Evolutionary conservation across 2,113 vertebrate species (phyloP).

Genomic region (Tachysurus vachellii): DNA sequence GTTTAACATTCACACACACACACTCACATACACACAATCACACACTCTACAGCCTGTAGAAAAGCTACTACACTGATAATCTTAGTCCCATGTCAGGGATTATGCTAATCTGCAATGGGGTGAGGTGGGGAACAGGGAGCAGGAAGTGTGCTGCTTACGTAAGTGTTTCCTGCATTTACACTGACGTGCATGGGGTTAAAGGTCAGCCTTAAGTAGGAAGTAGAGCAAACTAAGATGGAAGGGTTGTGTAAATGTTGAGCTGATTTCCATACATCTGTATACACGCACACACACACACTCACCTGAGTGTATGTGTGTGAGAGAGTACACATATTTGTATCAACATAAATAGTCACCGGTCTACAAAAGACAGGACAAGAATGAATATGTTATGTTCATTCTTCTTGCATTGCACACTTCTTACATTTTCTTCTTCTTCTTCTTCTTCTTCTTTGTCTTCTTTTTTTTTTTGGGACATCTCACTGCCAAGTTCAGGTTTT

Average conservation of each 20-base stretch:
- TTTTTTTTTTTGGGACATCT: slow-evolving; percentile 15
- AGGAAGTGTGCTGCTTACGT: slow-evolving; percentile 40
- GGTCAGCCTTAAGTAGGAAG: not conserved
- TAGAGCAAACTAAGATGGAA: slow-evolving; percentile 7
- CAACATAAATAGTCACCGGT: slow-evolving; percentile 30
- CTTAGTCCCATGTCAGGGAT: slow-evolving; percentile 19
- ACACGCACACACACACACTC: slow-evolving; percentile 29
- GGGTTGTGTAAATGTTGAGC: not conserved
- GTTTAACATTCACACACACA: slow-evolving; percentile 10
- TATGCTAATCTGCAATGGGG: slow-evolving; percentile 60
- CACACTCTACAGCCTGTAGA: slow-evolving; percentile 14
- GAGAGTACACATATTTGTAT: not conserved
- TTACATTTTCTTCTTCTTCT: not conserved
- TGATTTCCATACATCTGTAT: slow-evolving; percentile 25
- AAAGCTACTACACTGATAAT: slow-evolving; percentile 11
- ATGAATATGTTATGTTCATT: slow-evolving; percentile 9
- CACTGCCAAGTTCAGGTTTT: slow-evolving; percentile 35
- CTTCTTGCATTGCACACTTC: not conserved
- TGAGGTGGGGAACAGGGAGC: not conserved
- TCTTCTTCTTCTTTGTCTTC: not conserved
- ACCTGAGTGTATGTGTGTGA: slow-evolving; percentile 19
- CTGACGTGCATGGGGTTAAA: not conserved
- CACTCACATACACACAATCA: slow-evolving; percentile 3
- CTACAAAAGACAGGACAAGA: slow-evolving; percentile 17
- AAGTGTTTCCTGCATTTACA: slow-evolving; percentile 9